These are phyloP conservation scores for Muntiacus muntjak DNA, from an alignment of 2,113 vertebrate genomes.

Conservation along the genomic window DNA sequence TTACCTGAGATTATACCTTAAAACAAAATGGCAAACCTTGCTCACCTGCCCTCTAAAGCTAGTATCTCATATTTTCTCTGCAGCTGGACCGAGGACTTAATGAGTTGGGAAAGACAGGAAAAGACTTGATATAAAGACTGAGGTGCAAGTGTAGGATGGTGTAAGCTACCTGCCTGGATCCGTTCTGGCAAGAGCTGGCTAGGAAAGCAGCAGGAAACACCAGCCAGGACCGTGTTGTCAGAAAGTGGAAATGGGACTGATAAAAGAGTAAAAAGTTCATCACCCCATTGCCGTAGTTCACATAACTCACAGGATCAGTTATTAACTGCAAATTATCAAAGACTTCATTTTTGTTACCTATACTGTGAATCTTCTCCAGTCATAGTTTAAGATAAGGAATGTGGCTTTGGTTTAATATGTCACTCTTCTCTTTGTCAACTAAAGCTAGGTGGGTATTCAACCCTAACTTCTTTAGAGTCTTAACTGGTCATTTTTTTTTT, in stretches of 20 bases:
- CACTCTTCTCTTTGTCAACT: background rate
- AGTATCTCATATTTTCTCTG: background rate
- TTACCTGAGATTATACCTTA: background rate
- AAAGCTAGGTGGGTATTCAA: background rate
- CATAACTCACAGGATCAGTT: background rate
- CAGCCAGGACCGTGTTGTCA: background rate
- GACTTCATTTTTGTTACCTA: background rate
- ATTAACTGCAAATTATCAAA: background rate
- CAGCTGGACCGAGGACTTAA: background rate
- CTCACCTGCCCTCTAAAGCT: background rate
- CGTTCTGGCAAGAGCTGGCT: background rate
- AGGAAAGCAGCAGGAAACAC: background rate
- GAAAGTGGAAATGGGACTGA: background rate
- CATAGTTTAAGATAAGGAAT: background rate
- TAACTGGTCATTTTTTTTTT: background rate
- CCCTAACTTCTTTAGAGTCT: slow-evolving; percentile 16
- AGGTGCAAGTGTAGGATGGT: background rate
- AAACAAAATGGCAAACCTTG: background rate
- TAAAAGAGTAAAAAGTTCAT: background rate
- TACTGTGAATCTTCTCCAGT: background rate
- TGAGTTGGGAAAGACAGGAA: background rate
- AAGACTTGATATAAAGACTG: background rate
- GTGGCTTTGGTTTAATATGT: slow-evolving; percentile 33
- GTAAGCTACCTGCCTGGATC: background rate
- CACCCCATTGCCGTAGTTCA: background rate